These are phyloP conservation scores for Lumbricus terrestris DNA, from an alignment of 2,888 invertebrate genomes.

Conservation along the genomic window DNA sequence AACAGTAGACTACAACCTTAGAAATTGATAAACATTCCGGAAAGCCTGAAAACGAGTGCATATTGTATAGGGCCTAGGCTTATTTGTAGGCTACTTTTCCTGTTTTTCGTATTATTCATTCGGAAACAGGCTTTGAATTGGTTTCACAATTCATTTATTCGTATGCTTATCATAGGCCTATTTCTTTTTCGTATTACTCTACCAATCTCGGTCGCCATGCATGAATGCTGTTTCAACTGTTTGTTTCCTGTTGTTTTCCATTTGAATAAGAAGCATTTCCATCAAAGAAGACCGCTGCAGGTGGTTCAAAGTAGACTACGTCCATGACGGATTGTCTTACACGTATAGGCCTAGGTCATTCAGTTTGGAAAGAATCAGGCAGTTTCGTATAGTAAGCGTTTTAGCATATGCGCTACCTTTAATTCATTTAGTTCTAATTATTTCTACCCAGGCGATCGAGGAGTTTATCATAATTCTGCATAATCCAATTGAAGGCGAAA, in stretches of 20 bases:
- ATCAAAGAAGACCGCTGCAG: neutral
- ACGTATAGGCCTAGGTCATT: no score
- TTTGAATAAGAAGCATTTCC: neutral
- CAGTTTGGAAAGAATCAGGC: neutral
- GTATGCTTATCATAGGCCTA: no score
- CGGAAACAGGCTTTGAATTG: no score
- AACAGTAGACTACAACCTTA: neutral
- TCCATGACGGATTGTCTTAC: neutral
- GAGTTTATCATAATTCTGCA: neutral
- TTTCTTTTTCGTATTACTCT: no score
- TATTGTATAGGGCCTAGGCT: neutral
- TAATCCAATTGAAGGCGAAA: neutral
- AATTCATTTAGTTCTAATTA: neutral
- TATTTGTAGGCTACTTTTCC: neutral
- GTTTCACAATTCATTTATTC: neutral
- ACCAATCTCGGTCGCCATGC: no score
- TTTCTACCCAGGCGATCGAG: neutral
- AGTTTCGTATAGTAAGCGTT: neutral
- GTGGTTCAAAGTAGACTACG: neutral
- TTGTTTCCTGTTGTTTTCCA: neutral
- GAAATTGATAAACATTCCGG: no score
- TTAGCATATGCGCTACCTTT: neutral
- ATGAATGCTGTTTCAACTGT: neutral
- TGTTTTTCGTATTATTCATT: no score
- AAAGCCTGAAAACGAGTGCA: neutral